Percentiles rank a stretch among this genome's conserved stretches.
Evolutionary conservation across 2,797 vertebrate species (phyloP).

Genomic region (Anableps anableps): DNA sequence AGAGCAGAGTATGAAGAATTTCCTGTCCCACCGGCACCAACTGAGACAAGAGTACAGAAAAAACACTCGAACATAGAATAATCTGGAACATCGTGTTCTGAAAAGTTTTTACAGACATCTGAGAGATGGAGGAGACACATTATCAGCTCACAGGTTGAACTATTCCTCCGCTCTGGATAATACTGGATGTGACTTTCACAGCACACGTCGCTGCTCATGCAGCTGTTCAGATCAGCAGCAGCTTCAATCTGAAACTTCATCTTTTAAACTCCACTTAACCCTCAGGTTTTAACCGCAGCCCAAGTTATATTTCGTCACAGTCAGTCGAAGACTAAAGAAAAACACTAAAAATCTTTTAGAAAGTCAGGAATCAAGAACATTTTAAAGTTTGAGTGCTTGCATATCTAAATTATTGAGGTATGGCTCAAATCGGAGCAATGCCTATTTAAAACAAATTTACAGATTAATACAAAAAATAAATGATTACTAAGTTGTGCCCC

Average conservation of each 20-base stretch:
- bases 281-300: no score
- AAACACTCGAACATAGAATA: no score
- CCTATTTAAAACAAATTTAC: not conserved
- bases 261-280: no score
- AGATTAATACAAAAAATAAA: not conserved
- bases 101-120: not conserved
- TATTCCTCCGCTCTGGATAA: not conserved
- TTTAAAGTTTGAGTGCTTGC: no score
- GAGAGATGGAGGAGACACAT: not conserved
- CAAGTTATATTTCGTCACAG: no score
- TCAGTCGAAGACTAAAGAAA: no score
- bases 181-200: not conserved
- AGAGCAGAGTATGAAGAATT: not conserved
- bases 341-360: no score
- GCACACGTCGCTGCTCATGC: not conserved
- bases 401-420: no score
- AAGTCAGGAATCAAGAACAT: no score
- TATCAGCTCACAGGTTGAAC: not conserved
- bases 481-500: not conserved
- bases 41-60: not conserved
- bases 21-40: not conserved
- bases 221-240: not conserved
- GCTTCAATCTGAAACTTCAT: no score
- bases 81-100: constrained; percentile 2
- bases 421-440: no score